These are phyloP conservation scores for Parascotia fuliginaria DNA, from an alignment of 2,888 invertebrate genomes.

Conservation along the genomic window DNA sequence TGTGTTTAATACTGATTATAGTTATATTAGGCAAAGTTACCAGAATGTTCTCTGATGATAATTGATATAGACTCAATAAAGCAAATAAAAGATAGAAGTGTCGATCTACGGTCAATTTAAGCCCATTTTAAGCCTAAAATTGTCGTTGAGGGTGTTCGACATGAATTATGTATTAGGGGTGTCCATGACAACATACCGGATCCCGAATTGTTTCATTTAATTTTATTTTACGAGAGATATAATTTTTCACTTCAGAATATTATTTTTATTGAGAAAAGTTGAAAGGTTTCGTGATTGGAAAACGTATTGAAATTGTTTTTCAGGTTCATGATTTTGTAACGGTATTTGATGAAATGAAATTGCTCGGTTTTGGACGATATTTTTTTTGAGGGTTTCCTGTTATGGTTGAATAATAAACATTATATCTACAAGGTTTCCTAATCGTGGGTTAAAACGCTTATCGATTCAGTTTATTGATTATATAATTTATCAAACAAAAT, in stretches of 20 bases:
- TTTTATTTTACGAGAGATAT: conserved; percentile 31
- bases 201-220: conserved; percentile 46
- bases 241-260: conserved; percentile 3
- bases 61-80: conserved; percentile 63
- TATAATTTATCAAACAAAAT: no score
- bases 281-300: background rate
- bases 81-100: conserved; percentile 60
- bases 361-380: background rate
- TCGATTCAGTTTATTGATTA: no score
- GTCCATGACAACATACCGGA: conserved; percentile 53
- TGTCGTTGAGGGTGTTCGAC: conserved; percentile 57
- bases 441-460: no score
- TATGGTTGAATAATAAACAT: no score
- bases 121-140: conserved; percentile 61
- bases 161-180: conserved; percentile 79
- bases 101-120: conserved; percentile 73
- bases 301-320: background rate
- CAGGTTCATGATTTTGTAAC: background rate
- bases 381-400: no score
- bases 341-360: conserved; percentile 1
- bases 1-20: conserved; percentile 45
- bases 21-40: conserved; percentile 21
- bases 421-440: no score
- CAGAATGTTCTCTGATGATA: conserved; percentile 37
- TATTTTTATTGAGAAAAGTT: background rate